Conservation (phyloP, 2,888 invertebrate species). For the Camponotus fellah region DNA sequence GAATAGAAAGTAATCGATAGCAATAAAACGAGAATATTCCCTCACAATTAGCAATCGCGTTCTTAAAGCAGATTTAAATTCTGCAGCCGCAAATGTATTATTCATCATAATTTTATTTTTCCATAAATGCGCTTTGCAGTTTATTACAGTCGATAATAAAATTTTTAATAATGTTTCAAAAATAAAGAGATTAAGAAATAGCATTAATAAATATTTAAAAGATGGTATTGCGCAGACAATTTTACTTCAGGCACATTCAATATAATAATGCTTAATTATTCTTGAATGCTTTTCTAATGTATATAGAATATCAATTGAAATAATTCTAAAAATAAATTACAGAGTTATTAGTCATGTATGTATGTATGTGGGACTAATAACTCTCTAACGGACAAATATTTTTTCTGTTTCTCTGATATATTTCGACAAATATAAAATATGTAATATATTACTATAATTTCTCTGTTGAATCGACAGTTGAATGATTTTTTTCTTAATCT, state of each 20-base stretch:
- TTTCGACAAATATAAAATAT: background rate
- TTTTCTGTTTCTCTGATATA: no score
- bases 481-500: no score
- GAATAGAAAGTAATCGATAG: slow-evolving; percentile 53
- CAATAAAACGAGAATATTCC: slow-evolving; percentile 31
- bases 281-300: background rate
- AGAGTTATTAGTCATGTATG: background rate
- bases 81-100: background rate
- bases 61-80: background rate
- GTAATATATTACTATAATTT: background rate
- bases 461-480: no score
- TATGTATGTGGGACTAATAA: no score
- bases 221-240: background rate
- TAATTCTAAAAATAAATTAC: background rate
- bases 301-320: background rate
- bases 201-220: background rate
- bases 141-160: background rate
- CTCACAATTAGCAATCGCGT: slow-evolving; percentile 8
- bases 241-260: background rate
- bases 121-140: background rate
- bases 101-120: background rate
- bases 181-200: background rate
- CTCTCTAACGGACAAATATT: no score
- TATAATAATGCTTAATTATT: background rate
- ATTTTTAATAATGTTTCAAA: background rate